Percentiles rank a stretch among this genome's conserved stretches.
Conservation (phyloP, 1,140 invertebrate species). For the Drosophila pandora region DNA sequence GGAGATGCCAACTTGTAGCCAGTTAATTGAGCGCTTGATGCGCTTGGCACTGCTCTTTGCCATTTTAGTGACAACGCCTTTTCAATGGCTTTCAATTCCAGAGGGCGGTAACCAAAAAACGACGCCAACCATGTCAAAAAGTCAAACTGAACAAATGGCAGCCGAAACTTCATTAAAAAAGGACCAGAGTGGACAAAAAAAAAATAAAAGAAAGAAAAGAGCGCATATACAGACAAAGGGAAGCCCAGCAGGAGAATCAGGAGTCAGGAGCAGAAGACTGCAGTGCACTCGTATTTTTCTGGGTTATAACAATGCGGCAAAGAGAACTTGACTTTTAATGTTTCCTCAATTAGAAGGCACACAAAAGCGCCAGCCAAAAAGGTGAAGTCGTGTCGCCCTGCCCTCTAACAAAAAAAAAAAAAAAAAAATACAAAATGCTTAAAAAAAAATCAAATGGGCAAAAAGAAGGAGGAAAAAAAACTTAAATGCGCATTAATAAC, state of each 20-base stretch:
- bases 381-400: slow-evolving; percentile 60
- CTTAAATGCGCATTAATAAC: slow-evolving; percentile 82
- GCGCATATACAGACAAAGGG: slow-evolving; percentile 11
- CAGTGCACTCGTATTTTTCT: slow-evolving; percentile 80
- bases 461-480: slow-evolving; percentile 42
- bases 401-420: slow-evolving; percentile 18
- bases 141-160: slow-evolving; percentile 60
- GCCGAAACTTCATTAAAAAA: slow-evolving; percentile 71
- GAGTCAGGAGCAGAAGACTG: slow-evolving; percentile 43
- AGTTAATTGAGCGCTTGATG: slow-evolving; percentile 75
- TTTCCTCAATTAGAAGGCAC: slow-evolving; percentile 78
- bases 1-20: slow-evolving; percentile 48
- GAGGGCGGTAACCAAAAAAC: slow-evolving; percentile 17
- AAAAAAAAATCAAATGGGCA: slow-evolving; percentile 32
- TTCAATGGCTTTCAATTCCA: slow-evolving; percentile 66
- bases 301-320: slow-evolving; percentile 81
- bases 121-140: slow-evolving; percentile 53
- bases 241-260: slow-evolving; percentile 8
- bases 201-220: neutral
- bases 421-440: slow-evolving; percentile 19
- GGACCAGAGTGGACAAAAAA: slow-evolving; percentile 7
- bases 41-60: slow-evolving; percentile 14
- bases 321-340: slow-evolving; percentile 81
- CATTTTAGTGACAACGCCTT: slow-evolving; percentile 54
- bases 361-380: slow-evolving; percentile 74